Conservation (phyloP, 2,797 vertebrate genomes). For the Sebastes kiyomatsui region DNA sequence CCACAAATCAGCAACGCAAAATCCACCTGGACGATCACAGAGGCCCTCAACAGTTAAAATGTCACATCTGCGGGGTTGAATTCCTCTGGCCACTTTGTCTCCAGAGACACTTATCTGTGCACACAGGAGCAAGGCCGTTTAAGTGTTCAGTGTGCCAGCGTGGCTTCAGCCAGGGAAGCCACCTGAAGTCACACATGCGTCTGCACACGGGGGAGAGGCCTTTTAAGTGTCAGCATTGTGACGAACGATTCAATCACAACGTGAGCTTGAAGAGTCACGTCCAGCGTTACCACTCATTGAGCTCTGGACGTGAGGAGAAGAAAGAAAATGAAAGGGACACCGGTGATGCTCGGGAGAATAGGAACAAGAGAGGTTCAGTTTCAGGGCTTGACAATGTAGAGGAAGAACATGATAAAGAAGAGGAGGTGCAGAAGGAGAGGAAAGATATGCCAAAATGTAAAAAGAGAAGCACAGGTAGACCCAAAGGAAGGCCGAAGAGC, state of each 20-base stretch:
- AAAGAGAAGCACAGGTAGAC: conserved; percentile 31
- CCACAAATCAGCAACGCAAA: conserved; percentile 9
- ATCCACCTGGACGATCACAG: conserved; percentile 46
- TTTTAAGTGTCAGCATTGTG: conserved; percentile 61
- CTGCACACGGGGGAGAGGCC: conserved; percentile 71
- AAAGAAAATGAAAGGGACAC: not conserved
- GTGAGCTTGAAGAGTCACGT: conserved; percentile 69
- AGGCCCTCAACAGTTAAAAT: conserved; percentile 30
- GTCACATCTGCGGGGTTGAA: conserved; percentile 40
- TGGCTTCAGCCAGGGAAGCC: conserved; percentile 61
- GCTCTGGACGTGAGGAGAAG: not conserved
- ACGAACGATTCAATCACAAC: conserved; percentile 71
- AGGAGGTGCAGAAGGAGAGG: not conserved
- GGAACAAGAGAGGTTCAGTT: not conserved
- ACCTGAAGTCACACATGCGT: conserved; percentile 74
- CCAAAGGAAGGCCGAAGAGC: conserved; percentile 42
- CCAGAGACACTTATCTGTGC: conserved; percentile 48
- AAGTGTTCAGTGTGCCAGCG: conserved; percentile 58
- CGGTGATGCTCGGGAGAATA: not conserved
- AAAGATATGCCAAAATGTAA: not conserved
- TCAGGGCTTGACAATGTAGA: not conserved
- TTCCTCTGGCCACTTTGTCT: conserved; percentile 18
- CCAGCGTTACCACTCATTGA: conserved; percentile 44
- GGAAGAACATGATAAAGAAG: not conserved
- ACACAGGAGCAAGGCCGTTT: conserved; percentile 47